These are phyloP conservation scores for Teleopsis dalmanni DNA, from an alignment of 1,140 invertebrate genomes.

Conservation along the genomic window DNA sequence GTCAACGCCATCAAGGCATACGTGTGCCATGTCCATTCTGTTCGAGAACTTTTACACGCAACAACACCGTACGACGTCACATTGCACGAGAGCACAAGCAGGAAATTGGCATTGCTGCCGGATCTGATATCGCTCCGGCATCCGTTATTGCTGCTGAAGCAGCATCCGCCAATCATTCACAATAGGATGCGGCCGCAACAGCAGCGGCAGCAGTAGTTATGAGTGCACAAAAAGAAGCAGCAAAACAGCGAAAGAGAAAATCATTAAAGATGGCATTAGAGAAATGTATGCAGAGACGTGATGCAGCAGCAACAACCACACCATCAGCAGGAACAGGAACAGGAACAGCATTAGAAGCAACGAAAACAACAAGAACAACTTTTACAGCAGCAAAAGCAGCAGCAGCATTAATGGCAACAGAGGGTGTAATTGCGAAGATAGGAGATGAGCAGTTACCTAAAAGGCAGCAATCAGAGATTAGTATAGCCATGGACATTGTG, in stretches of 20 bases:
- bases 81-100: slow-evolving; percentile 79
- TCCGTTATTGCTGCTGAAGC: slow-evolving; percentile 44
- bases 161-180: slow-evolving; percentile 49
- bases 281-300: slow-evolving; percentile 40
- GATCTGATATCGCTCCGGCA: slow-evolving; percentile 42
- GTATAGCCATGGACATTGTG: neutral
- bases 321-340: slow-evolving; percentile 3
- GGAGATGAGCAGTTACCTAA: too few relatives aligned
- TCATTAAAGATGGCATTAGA: slow-evolving; percentile 43
- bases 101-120: slow-evolving; percentile 57
- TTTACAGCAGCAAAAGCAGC: slow-evolving; percentile 2
- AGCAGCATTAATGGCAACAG: neutral
- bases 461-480: neutral
- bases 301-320: slow-evolving; percentile 19
- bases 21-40: slow-evolving; percentile 81
- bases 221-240: slow-evolving; percentile 38
- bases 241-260: slow-evolving; percentile 43
- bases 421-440: too few relatives aligned
- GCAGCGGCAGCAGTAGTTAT: slow-evolving; percentile 44
- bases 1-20: slow-evolving; percentile 83
- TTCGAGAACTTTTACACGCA: slow-evolving; percentile 81
- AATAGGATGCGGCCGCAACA: slow-evolving; percentile 48
- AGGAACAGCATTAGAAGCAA: slow-evolving; percentile 2
- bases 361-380: slow-evolving; percentile 4
- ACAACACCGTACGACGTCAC: slow-evolving; percentile 81